Evolutionary conservation across 2,113 vertebrate species (phyloP).

Genomic region (Protobothrops mucrosquamatus): DNA sequence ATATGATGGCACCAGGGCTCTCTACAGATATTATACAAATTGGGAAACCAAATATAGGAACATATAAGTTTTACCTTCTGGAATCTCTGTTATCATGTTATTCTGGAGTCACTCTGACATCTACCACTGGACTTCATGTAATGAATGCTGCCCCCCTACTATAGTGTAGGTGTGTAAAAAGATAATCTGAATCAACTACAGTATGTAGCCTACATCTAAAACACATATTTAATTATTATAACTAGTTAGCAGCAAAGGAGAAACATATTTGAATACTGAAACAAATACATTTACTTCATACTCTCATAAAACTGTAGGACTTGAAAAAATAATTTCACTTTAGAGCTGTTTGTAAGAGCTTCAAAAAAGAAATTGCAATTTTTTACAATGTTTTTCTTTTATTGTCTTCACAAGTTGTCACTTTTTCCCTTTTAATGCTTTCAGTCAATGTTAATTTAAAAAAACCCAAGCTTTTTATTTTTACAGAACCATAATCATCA

Average conservation of each 20-base stretch:
- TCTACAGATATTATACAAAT: no score
- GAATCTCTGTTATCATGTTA: no score
- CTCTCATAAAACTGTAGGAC: slow-evolving; percentile 2
- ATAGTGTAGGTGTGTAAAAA: neutral
- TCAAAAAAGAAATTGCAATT: slow-evolving; percentile 24
- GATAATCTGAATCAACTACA: neutral
- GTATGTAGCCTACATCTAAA: neutral
- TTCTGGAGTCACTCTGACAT: no score
- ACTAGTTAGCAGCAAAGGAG: neutral
- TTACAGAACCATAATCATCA: slow-evolving; percentile 12
- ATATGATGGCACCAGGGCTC: no score
- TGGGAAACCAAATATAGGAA: no score
- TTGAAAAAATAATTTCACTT: slow-evolving; percentile 19
- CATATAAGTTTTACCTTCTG: no score
- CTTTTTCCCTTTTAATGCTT: slow-evolving; percentile 27
- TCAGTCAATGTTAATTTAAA: slow-evolving; percentile 33
- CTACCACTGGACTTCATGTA: no score
- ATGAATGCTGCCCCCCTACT: no score
- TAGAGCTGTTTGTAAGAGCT: slow-evolving; percentile 13
- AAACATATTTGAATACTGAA: neutral
- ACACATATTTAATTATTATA: neutral
- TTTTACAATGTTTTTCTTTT: slow-evolving; percentile 30
- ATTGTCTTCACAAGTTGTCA: slow-evolving; percentile 36
- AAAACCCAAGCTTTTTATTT: slow-evolving; percentile 14
- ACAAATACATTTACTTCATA: neutral